phyloP scores from a whole-genome alignment of 2,113 vertebrate genomes.

The Polypterus bichir region DNA sequence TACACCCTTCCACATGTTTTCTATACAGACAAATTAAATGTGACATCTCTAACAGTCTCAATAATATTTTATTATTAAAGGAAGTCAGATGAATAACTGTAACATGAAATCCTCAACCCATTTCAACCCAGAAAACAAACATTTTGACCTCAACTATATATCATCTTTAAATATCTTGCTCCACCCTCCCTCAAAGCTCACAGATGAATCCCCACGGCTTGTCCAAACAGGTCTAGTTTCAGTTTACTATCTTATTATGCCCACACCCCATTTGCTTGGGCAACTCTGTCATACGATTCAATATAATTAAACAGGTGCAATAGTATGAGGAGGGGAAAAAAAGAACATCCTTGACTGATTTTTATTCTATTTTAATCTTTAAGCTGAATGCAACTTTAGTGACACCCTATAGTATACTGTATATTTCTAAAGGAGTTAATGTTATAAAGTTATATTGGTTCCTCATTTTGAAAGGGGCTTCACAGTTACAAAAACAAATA shows the following conservation, averaged over 20 bases:
- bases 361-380: background rate
- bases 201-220: constrained; percentile 53
- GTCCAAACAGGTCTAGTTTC: constrained; percentile 56
- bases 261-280: constrained; percentile 52
- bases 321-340: constrained; percentile 27
- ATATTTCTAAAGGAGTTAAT: too few relatives aligned
- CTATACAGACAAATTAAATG: too few relatives aligned
- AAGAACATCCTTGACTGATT: background rate
- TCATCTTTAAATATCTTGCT: constrained; percentile 25
- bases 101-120: constrained; percentile 22
- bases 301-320: constrained; percentile 53
- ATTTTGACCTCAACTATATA: constrained; percentile 32
- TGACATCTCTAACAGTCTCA: too few relatives aligned
- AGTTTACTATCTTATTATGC: constrained; percentile 54
- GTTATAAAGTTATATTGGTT: too few relatives aligned
- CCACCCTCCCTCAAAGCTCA: constrained; percentile 41
- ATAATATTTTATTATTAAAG: too few relatives aligned
- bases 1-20: too few relatives aligned
- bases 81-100: too few relatives aligned
- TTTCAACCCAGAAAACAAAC: constrained; percentile 45
- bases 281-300: constrained; percentile 45
- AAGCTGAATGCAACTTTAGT: too few relatives aligned
- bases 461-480: too few relatives aligned
- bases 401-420: too few relatives aligned
- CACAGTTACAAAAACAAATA: too few relatives aligned